Conservation (phyloP, 2,113 vertebrate genomes). For the Panthera uncia region DNA sequence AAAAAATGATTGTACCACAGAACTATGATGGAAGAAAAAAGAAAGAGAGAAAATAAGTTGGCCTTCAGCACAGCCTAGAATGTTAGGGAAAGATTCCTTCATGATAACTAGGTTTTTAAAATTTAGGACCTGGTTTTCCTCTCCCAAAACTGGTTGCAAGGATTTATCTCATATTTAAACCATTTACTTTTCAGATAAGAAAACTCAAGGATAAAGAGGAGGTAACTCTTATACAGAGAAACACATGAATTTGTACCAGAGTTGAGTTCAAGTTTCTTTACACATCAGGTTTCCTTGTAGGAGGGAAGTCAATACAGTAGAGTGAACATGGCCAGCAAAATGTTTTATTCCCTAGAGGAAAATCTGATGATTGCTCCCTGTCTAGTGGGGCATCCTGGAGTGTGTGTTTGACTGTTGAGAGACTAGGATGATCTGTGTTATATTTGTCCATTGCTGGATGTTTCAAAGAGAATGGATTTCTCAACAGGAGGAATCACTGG, state of each 20-base stretch:
- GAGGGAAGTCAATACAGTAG: neutral
- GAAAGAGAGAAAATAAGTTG: neutral
- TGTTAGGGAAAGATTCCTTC: neutral
- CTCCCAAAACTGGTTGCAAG: neutral
- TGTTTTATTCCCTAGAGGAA: neutral
- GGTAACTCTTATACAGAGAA: neutral
- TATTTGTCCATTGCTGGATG: neutral
- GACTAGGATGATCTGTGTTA: neutral
- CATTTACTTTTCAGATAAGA: neutral
- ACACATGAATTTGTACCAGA: neutral
- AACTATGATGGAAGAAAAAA: neutral
- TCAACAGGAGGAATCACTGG: neutral
- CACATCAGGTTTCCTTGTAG: accelerated
- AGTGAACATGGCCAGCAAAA: neutral
- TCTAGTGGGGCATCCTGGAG: neutral
- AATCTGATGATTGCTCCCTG: neutral
- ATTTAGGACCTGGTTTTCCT: neutral
- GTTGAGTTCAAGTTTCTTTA: neutral
- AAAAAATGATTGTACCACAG: neutral
- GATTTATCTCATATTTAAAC: neutral
- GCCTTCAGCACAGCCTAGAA: neutral
- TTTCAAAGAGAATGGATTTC: neutral
- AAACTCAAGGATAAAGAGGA: neutral
- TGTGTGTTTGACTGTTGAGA: neutral
- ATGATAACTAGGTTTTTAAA: neutral